These are phyloP conservation scores for Colletes latitarsis DNA, from an alignment of 1,140 invertebrate species.

Conservation along the genomic window DNA sequence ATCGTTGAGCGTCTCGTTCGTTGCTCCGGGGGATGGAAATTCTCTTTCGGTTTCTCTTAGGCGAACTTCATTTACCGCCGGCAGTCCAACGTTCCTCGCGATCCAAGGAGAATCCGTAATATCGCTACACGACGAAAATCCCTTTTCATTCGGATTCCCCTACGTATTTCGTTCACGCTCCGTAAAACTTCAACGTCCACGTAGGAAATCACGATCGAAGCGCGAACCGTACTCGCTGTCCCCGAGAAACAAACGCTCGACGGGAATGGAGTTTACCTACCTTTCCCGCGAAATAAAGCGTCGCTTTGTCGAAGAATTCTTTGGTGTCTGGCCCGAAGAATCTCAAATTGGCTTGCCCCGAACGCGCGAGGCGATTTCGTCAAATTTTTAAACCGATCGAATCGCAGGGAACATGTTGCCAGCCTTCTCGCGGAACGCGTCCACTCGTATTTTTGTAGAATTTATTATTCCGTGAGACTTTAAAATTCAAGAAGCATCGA, in stretches of 20 bases:
- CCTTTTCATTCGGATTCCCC: slow-evolving; percentile 24
- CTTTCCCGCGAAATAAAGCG: slow-evolving; percentile 13
- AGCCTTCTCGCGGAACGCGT: no score
- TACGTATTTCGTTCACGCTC: slow-evolving; percentile 65
- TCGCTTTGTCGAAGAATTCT: neutral
- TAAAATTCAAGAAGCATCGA: no score
- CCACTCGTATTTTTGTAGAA: no score
- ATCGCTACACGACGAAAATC: slow-evolving; percentile 43
- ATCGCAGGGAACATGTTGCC: no score
- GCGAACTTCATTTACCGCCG: slow-evolving; percentile 51
- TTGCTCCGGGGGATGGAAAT: slow-evolving; percentile 36
- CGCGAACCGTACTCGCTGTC: slow-evolving; percentile 24
- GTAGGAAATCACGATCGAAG: slow-evolving; percentile 55
- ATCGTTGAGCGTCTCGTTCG: neutral
- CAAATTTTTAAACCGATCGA: neutral
- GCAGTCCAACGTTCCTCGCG: slow-evolving; percentile 14
- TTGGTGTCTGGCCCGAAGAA: neutral
- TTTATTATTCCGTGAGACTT: no score
- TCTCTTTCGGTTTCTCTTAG: slow-evolving; percentile 23
- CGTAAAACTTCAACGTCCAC: slow-evolving; percentile 65
- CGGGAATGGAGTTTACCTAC: slow-evolving; percentile 43
- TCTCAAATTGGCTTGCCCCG: neutral
- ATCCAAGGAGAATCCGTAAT: slow-evolving; percentile 58
- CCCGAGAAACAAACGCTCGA: slow-evolving; percentile 47
- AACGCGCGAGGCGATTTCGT: neutral